Base-by-base conservation (phyloP, 30 jellyfish, hydroid and myxozoan genomes). In the Chironex yamaguchii region DNA sequence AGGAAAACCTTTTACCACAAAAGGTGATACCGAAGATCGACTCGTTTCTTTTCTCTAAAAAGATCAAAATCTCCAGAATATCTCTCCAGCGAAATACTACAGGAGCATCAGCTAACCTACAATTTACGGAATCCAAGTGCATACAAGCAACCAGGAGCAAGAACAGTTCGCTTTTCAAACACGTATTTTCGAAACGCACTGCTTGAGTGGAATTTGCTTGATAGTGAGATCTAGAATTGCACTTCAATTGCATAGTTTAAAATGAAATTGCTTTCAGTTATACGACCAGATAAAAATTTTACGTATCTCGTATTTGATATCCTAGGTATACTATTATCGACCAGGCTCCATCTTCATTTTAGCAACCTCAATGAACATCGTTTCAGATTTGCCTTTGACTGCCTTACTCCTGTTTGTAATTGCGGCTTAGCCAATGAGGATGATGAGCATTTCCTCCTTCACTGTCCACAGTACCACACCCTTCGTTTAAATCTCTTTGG, bases 361-460 rank as follows among this genome's bases (percentile, higher is more conserved):
- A 62, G 67, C 62, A 70, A 31, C 63, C 67, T 52, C 26, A 77
- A 54, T 62, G 80, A 77, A 49, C 89, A 77, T 77, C 89, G 79
- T 77, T 54, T 77, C 67, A 65, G 84, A 66, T 23, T 64, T 36
- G 91, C 84, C 75, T 81, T 81, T 66, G 84, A 67, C 76, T 85
- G 86, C 62, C 90, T 85, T 21, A 36, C 80, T 77, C 85, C 92
- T 36, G 80, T 90, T 85, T 36, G 95, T 67, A 54, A 66, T 51
- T 32, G 89, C 34, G 36, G 82, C 33, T 36, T 36, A 27, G 35
- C 78, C 29, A 62, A 24, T 52, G 2, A 52, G 6, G 69, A 32
- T 26, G 27, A 28, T 27, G n/a, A 58, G 0, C 22, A 34, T 52
- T 65, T 21, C n/a, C n/a, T n/a, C n/a, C n/a, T n/a, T n/a, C n/a